Evolutionary conservation across 2,113 vertebrate species (phyloP).

Genomic region (Tachysurus fulvidraco): DNA sequence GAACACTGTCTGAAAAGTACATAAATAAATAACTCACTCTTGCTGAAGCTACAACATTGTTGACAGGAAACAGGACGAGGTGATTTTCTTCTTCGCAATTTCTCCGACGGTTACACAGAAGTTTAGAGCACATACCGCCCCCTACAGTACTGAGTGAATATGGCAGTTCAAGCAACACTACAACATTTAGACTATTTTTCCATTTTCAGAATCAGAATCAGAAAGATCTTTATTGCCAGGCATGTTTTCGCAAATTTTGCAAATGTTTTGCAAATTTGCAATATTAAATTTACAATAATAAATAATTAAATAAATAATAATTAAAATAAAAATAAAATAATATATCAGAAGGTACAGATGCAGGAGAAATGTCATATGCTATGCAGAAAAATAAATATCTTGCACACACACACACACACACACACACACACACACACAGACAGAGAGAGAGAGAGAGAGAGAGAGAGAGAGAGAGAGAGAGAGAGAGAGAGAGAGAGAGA

Average conservation of each 20-base stretch:
- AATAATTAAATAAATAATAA: no score
- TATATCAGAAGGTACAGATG: neutral
- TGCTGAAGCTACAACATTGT: neutral
- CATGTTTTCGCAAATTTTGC: no score
- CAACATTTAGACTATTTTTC: neutral
- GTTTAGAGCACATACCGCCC: neutral
- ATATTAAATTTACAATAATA: no score
- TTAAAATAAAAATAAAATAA: no score
- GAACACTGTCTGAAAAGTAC: no score
- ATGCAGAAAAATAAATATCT: neutral
- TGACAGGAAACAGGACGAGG: neutral
- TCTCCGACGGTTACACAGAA: neutral
- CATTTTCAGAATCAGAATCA: no score
- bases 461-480: no score
- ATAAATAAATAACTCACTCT: neutral
- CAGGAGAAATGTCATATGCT: neutral
- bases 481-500: no score
- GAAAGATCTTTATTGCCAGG: no score
- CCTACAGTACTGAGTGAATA: neutral
- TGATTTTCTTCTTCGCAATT: neutral
- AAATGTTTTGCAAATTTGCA: no score
- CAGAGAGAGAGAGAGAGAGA: no score
- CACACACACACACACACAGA: neutral
- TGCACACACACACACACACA: neutral
- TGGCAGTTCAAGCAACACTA: neutral